Base-by-base conservation (phyloP, 2,888 invertebrate species). In the Brachynemurus nebulosus region DNA sequence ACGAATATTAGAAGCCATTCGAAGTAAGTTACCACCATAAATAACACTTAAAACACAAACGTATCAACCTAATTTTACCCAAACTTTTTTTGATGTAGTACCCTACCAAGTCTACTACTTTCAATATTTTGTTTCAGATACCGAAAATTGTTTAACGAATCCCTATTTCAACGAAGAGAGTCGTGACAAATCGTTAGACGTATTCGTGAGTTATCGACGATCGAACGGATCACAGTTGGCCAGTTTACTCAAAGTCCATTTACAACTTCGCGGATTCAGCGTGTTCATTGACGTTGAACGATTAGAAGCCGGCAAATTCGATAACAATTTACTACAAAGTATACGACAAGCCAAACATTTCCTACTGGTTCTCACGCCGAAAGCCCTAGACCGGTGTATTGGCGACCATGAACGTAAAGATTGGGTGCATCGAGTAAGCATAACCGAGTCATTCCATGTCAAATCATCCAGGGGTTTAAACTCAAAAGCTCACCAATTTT, bases 211-310 rank as follows among this genome's bases (percentile, higher is more conserved):
- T 66, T 98, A 98, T 61, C 72, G 98, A 53, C 73, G 98, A 58
- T 92, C 95, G 5, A 97, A 92, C 60, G 98, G 98, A 43, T 97
- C 95, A 3, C 96, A 96, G 64, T 67, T 97, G 57, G 96, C 96
- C 50, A 88, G 89, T 70, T 71, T 91, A 55, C 71, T 98, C 51
- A 97, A 97, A 69, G 97, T 98, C 25, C 96, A 98, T 60, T 74
- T 98, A 40, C 93, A 97, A 64, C 69, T 98, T 48, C 71, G 95
- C 56, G 95, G 95, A 1, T 97, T 93, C 66, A 83, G 90, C 19
- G 96, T 96, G 19, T 98, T 98, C 64, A 93, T 98, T 52, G 98
- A 98, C 59, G 97, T 98, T 45, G 98, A 98, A 64, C 74, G 95
- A 54, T 69, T 98, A 48, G 91, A 96, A 65, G 98, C 97, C 19